These are phyloP conservation scores for Aphrophora alni DNA, from an alignment of 2,888 invertebrate species.

Conservation along the genomic window DNA sequence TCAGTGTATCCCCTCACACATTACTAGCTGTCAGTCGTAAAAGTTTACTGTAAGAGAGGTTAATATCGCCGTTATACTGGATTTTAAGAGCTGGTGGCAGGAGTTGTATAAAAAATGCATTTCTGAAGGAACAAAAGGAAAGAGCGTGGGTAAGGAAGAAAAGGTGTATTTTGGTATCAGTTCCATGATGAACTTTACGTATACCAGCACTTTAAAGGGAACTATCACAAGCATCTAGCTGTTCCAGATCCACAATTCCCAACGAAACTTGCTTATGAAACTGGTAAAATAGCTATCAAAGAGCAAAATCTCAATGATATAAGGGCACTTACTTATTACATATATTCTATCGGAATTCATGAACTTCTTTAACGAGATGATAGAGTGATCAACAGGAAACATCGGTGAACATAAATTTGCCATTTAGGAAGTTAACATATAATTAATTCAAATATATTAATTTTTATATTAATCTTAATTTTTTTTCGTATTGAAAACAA, in stretches of 20 bases:
- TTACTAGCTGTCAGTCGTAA: background rate
- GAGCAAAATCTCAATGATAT: conserved; percentile 19
- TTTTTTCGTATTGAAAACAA: too few species aligned
- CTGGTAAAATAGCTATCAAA: conserved; percentile 18
- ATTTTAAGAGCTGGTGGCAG: conserved; percentile 44
- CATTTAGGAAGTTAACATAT: too few species aligned
- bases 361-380: too few species aligned
- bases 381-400: too few species aligned
- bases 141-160: conserved; percentile 17
- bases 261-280: conserved; percentile 2
- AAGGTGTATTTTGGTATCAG: background rate
- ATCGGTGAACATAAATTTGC: too few species aligned
- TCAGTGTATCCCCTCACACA: conserved; percentile 24
- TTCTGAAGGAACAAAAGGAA: conserved; percentile 29
- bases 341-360: too few species aligned
- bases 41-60: conserved; percentile 40
- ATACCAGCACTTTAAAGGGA: background rate
- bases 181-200: background rate
- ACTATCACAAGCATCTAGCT: background rate
- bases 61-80: conserved; percentile 35
- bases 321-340: too few species aligned
- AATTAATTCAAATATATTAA: too few species aligned
- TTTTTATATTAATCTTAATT: too few species aligned
- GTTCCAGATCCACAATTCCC: background rate
- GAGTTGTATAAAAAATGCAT: conserved; percentile 41